These are phyloP conservation scores for Scaptomyza caliginosa DNA, from an alignment of 2,888 invertebrate genomes.

Conservation along the genomic window DNA sequence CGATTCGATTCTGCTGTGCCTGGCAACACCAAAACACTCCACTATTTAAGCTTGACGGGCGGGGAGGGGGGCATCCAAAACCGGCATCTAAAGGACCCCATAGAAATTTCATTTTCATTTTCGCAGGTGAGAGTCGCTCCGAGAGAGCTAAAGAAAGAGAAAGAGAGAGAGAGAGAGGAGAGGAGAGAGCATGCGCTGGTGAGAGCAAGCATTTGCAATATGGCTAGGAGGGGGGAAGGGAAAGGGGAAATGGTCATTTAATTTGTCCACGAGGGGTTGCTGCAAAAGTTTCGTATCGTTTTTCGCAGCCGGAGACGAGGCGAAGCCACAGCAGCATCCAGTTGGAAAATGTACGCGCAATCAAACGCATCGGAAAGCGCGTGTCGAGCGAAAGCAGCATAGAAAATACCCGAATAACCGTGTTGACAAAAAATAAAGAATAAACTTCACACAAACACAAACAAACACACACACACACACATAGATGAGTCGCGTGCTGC, in stretches of 20 bases:
- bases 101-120: conserved; percentile 75
- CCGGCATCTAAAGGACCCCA: conserved; percentile 51
- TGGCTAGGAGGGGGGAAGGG: too few species aligned
- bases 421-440: conserved; percentile 61
- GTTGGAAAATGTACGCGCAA: conserved; percentile 81
- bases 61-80: conserved; percentile 6
- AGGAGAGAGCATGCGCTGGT: conserved; percentile 51
- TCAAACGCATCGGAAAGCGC: conserved; percentile 75
- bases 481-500: conserved; percentile 62
- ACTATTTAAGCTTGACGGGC: conserved; percentile 45
- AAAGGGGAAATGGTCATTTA: conserved; percentile 18
- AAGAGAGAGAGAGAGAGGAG: conserved; percentile 13
- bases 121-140: conserved; percentile 64
- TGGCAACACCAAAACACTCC: conserved; percentile 66
- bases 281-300: conserved; percentile 42
- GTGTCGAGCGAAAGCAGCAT: conserved; percentile 38
- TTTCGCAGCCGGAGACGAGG: conserved; percentile 42
- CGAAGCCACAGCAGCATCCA: conserved; percentile 79
- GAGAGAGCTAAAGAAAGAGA: conserved; percentile 1
- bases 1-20: conserved; percentile 48
- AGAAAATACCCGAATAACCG: conserved; percentile 36
- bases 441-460: not conserved
- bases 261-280: conserved; percentile 46
- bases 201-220: conserved; percentile 42
- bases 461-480: conserved; percentile 13